phyloP scores from a whole-genome alignment of 2,888 invertebrate genomes.

The Drosophila buzzatii region DNA sequence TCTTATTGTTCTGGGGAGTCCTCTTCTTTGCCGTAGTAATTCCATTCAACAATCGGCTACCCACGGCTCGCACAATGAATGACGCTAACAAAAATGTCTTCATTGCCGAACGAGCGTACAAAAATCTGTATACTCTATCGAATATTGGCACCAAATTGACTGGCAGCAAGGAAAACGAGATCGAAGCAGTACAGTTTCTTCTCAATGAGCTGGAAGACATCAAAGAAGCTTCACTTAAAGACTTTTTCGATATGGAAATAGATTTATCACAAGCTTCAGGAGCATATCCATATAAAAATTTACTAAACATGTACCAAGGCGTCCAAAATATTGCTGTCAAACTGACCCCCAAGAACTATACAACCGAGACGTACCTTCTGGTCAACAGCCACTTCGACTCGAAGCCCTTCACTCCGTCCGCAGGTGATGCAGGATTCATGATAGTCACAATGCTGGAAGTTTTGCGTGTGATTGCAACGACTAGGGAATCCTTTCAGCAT shows the following conservation, averaged over 20 bases:
- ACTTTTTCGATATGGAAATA: slow-evolving; percentile 75
- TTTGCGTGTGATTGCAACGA: slow-evolving; percentile 84
- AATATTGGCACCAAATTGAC: slow-evolving; percentile 73
- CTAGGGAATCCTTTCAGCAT: slow-evolving; percentile 85
- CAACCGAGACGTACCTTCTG: slow-evolving; percentile 85
- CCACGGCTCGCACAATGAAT: slow-evolving; percentile 43
- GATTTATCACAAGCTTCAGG: slow-evolving; percentile 79
- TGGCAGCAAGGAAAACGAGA: slow-evolving; percentile 90
- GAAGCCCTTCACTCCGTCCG: slow-evolving; percentile 91
- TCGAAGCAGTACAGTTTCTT: slow-evolving; percentile 86
- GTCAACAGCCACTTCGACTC: slow-evolving; percentile 98
- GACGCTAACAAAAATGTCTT: slow-evolving; percentile 23
- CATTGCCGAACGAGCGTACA: slow-evolving; percentile 39
- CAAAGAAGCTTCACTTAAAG: slow-evolving; percentile 57
- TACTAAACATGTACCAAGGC: slow-evolving; percentile 78
- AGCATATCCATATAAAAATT: slow-evolving; percentile 55
- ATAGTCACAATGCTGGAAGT: slow-evolving; percentile 88
- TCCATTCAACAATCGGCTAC: slow-evolving; percentile 60
- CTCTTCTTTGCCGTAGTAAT: slow-evolving; percentile 66
- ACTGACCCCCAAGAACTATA: slow-evolving; percentile 67
- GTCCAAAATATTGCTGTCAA: slow-evolving; percentile 83
- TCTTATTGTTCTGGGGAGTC: slow-evolving; percentile 61
- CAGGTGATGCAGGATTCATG: slow-evolving; percentile 88
- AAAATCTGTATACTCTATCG: slow-evolving; percentile 23
- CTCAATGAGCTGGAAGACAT: slow-evolving; percentile 72